These are phyloP conservation scores for Catharus bicknelli DNA, from an alignment of 2,113 vertebrate species.

Conservation along the genomic window DNA sequence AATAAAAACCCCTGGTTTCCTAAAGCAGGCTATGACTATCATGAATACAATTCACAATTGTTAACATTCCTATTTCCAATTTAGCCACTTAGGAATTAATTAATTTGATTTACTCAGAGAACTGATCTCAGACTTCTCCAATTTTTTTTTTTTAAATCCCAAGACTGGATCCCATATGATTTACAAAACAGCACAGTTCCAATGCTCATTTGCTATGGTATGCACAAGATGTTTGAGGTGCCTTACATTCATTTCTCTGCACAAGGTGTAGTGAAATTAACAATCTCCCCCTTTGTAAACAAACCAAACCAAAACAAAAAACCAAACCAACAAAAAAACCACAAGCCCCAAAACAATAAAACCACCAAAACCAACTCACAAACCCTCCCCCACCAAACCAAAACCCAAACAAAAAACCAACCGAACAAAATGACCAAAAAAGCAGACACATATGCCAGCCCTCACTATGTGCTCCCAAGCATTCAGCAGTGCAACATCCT, in stretches of 20 bases:
- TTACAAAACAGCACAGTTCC: not conserved
- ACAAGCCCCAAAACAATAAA: not conserved
- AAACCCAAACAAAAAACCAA: not conserved
- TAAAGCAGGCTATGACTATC: not conserved
- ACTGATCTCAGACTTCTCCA: not conserved
- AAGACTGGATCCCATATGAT: not conserved
- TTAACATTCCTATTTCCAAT: not conserved
- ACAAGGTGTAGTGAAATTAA: not conserved
- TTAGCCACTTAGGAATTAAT: not conserved
- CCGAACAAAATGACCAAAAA: not conserved
- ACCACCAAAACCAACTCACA: not conserved
- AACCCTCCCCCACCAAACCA: not conserved
- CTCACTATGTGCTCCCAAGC: not conserved
- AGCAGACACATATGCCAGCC: not conserved
- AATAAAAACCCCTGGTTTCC: not conserved
- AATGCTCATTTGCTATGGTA: not conserved
- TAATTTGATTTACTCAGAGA: not conserved
- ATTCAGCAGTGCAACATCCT: accelerated
- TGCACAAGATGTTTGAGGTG: accelerated
- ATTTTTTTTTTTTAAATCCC: not conserved
- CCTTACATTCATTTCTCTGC: not conserved
- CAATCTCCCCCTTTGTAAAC: not conserved
- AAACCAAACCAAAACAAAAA: not conserved
- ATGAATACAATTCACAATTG: not conserved
- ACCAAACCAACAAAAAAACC: not conserved